These are phyloP conservation scores for Poecilus cupreus DNA, from an alignment of 2,888 invertebrate species.

Conservation along the genomic window DNA sequence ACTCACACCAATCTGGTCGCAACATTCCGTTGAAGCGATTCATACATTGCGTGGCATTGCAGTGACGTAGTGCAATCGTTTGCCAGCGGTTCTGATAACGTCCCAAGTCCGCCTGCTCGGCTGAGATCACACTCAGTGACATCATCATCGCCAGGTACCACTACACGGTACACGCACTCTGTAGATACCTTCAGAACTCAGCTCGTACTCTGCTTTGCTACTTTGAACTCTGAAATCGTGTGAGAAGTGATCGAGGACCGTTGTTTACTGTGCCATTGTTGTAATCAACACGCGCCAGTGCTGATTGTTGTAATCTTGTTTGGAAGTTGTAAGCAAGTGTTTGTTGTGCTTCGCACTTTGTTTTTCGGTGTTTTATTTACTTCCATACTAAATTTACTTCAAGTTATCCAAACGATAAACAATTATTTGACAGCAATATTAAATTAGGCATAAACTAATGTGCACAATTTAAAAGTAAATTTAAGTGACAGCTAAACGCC, in stretches of 20 bases:
- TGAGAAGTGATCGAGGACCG: too few species aligned
- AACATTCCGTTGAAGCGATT: constrained; percentile 20
- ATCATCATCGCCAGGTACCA: constrained; percentile 44
- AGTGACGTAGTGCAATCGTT: constrained; percentile 38
- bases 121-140: constrained; percentile 37
- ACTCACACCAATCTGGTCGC: background rate
- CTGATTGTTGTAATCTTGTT: background rate
- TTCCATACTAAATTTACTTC: too few species aligned
- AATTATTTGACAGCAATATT: too few species aligned
- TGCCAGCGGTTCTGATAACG: constrained; percentile 35
- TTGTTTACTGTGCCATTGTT: too few species aligned
- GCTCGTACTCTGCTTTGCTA: background rate
- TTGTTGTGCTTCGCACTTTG: background rate
- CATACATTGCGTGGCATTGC: constrained; percentile 8
- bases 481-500: too few species aligned
- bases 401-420: too few species aligned
- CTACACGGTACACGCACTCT: constrained; percentile 11
- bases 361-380: background rate
- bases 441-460: too few species aligned
- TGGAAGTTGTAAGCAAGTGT: too few species aligned
- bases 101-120: background rate
- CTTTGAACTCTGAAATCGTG: too few species aligned
- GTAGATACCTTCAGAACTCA: background rate
- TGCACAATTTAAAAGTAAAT: too few species aligned
- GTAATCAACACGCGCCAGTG: background rate